Evolutionary conservation across 37 sponge, comb jelly and placozoan genomes (phyloP).

Genomic region (Haliclona indistincta): DNA sequence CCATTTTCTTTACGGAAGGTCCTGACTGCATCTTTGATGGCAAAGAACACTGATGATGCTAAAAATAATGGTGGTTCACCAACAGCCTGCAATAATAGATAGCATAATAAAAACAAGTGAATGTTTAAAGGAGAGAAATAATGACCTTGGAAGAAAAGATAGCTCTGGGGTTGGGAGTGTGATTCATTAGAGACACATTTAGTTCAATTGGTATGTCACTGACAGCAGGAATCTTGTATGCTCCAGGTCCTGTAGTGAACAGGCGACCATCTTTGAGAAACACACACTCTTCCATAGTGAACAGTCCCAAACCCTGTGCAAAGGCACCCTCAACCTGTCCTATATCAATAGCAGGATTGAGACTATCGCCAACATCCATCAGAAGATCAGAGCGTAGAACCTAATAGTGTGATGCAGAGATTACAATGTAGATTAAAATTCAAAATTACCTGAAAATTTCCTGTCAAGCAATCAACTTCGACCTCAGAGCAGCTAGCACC

Average conservation of each 20-base stretch:
- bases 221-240: conserved; percentile 81
- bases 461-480: conserved; percentile 86
- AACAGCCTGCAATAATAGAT: conserved; percentile 53
- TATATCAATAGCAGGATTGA: conserved; percentile 89
- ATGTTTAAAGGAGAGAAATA: no score
- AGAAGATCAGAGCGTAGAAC: conserved; percentile 68
- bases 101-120: background rate
- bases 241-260: conserved; percentile 74
- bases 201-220: conserved; percentile 73
- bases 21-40: conserved; percentile 77
- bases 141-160: conserved; percentile 82
- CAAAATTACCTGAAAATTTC: conserved; percentile 35
- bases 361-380: conserved; percentile 83
- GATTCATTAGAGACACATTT: conserved; percentile 72
- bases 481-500: conserved; percentile 74
- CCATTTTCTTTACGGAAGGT: conserved; percentile 59
- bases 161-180: conserved; percentile 69
- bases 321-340: conserved; percentile 91
- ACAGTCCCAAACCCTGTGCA: conserved; percentile 71
- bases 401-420: background rate
- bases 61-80: conserved; percentile 94
- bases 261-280: conserved; percentile 55
- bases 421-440: no score
- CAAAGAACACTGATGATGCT: conserved; percentile 82
- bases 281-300: conserved; percentile 71